A percentile compares a stretch with the other conserved stretches of the same genome.
phyloP scores from a whole-genome alignment of 2,113 vertebrate species.

The Daphoenositta chrysoptera region DNA sequence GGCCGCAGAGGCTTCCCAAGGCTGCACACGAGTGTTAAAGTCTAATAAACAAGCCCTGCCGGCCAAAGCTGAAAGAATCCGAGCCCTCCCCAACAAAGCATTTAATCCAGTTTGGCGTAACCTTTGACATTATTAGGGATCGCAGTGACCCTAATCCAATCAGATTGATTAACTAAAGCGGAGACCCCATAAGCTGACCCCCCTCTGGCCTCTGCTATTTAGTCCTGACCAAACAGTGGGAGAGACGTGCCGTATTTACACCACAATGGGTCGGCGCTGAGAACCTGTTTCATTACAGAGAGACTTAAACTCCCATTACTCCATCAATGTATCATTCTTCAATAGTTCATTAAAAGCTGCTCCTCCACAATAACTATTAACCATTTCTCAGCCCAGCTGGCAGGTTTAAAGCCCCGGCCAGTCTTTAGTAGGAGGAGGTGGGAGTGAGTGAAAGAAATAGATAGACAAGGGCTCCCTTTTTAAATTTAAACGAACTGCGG shows the following conservation, averaged over 20 bases:
- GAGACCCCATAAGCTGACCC: constrained; percentile 72
- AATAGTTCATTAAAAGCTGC: constrained; percentile 87
- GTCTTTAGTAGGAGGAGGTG: constrained; percentile 50
- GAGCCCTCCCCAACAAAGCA: constrained; percentile 79
- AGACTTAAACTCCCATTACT: constrained; percentile 79
- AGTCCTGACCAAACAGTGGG: constrained; percentile 73
- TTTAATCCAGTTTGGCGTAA: constrained; percentile 86
- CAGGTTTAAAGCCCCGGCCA: constrained; percentile 64
- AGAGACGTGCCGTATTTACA: constrained; percentile 79
- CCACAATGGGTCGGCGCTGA: constrained; percentile 79
- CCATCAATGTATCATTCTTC: constrained; percentile 78
- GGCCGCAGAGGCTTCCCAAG: not conserved
- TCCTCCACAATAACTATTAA: constrained; percentile 72
- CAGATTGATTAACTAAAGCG: constrained; percentile 93
- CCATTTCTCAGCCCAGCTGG: constrained; percentile 74
- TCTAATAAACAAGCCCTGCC: constrained; percentile 66
- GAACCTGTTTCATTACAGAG: constrained; percentile 85
- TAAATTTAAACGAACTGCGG: constrained; percentile 38
- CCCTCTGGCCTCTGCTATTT: constrained; percentile 72
- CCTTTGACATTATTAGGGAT: constrained; percentile 94
- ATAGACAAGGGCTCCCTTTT: constrained; percentile 50
- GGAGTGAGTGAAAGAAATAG: constrained; percentile 45
- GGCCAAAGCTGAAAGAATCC: constrained; percentile 40
- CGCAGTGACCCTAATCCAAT: constrained; percentile 96
- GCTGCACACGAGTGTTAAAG: constrained; percentile 52